Evolutionary conservation across 2,113 vertebrate genomes (phyloP).

Genomic region (Indri indri): DNA sequence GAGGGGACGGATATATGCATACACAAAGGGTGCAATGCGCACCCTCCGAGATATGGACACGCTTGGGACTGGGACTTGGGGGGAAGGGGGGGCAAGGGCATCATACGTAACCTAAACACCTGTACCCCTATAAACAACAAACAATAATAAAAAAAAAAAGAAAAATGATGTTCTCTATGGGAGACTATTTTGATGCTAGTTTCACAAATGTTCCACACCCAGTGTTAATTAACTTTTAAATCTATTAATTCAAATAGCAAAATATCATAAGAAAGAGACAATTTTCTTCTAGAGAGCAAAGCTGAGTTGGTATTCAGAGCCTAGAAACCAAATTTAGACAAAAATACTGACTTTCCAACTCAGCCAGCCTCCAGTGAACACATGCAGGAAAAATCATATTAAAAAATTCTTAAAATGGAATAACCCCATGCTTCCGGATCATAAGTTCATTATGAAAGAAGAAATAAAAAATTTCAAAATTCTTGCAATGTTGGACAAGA

Average conservation of each 20-base stretch:
- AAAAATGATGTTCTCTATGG: background rate
- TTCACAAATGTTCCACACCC: background rate
- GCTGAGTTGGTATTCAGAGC: background rate
- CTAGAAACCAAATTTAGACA: background rate
- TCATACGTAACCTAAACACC: no score
- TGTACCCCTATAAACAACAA: no score
- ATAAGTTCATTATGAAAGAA: background rate
- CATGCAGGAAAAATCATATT: background rate
- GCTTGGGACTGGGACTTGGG: no score
- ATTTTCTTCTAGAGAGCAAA: background rate
- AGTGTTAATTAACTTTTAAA: constrained; percentile 1
- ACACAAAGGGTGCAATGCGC: no score
- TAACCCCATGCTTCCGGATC: background rate
- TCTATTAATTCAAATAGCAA: background rate
- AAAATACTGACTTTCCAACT: background rate
- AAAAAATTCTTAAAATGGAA: background rate
- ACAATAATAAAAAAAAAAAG: no score
- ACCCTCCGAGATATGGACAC: no score
- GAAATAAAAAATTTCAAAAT: background rate
- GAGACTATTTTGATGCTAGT: background rate
- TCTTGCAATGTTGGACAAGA: background rate
- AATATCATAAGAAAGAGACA: background rate
- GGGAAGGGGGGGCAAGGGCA: no score
- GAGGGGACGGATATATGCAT: no score
- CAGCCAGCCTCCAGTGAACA: background rate